Base-by-base conservation (phyloP, 2,113 vertebrate genomes). In the Zosterops hypoxanthus region DNA sequence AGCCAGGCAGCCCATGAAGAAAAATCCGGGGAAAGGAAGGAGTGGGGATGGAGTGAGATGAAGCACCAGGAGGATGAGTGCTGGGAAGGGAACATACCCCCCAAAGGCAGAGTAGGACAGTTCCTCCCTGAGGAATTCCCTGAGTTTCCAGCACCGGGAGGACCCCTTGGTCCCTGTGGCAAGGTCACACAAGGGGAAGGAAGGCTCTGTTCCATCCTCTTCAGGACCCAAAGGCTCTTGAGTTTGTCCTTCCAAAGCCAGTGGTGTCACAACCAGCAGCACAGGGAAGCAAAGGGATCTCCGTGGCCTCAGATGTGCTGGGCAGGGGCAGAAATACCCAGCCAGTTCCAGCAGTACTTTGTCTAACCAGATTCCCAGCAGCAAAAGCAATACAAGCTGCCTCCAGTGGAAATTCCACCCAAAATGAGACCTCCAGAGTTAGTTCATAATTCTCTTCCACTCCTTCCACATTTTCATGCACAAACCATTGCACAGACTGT, bases 281-380 rank as follows among this genome's bases (percentile, higher is more conserved):
- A 4, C 42, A 28, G 50, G 41, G 56, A n/a, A 53, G 31, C n/a
- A 12, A 3, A 21, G 21, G 18, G 19, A 29, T 59, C 68, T 73
- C 2, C 0, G 21, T 42, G 33, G 9, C 17, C 23, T 79, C 3
- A 0, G 1, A 25, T 6, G 6, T 25, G 31, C 52, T 72, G 71
- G 73, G 16, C 33, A 84, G 73, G 72, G 31, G 26, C 39, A 95
- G 55, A 53, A 90, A 77, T 6, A n/a, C 31, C 3, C 1, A 26
- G 6, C 13, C 82, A 46, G 42, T 8, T 42, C 36, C 25, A 39
- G 18, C 17, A 64, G 24, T 12, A 5, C 20, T 93, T 56, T 75
- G 52, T 68, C 34, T 59, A 63, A 60, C 6, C 22, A 66, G 41
- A 75, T 49, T 44, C 26, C 39, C 36, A 56, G 34, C 52, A 84